These are phyloP conservation scores for Ochropleura plecta DNA, from an alignment of 2,888 invertebrate species.

Conservation along the genomic window DNA sequence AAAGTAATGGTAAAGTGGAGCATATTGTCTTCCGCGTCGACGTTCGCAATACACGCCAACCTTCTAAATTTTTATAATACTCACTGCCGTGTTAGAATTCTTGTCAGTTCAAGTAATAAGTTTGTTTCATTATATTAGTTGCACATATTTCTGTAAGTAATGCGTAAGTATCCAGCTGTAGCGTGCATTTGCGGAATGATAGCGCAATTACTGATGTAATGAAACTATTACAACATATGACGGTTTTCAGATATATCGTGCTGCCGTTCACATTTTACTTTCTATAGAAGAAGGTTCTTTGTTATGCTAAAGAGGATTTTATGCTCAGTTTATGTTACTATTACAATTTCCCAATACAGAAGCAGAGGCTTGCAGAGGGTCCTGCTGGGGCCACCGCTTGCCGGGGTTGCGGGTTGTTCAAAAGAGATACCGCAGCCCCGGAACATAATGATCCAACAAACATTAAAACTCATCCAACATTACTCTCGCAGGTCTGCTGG, in stretches of 20 bases:
- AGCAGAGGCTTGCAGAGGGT: neutral
- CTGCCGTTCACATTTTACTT: conserved; percentile 25
- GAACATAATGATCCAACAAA: too few relatives aligned
- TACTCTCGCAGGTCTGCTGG: too few relatives aligned
- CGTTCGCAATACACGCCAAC: conserved; percentile 59
- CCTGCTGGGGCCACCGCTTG: too few relatives aligned
- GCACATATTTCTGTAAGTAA: conserved; percentile 59
- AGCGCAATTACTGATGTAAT: conserved; percentile 56
- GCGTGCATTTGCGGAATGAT: conserved; percentile 42
- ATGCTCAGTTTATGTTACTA: neutral
- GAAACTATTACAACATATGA: conserved; percentile 37
- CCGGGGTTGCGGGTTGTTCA: too few relatives aligned
- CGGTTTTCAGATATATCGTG: conserved; percentile 28
- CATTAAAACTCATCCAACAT: too few relatives aligned
- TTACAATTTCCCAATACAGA: neutral
- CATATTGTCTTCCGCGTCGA: conserved; percentile 62
- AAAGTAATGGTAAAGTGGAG: conserved; percentile 58
- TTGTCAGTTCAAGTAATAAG: conserved; percentile 39
- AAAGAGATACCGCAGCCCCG: too few relatives aligned
- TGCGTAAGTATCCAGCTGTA: conserved; percentile 40
- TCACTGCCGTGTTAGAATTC: conserved; percentile 55
- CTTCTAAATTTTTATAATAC: conserved; percentile 63
- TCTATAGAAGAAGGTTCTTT: conserved; percentile 17
- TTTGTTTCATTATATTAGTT: conserved; percentile 62
- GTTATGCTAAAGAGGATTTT: neutral